Base-by-base conservation (phyloP, 2,888 invertebrate genomes). In the Eustalomyia histrio region DNA sequence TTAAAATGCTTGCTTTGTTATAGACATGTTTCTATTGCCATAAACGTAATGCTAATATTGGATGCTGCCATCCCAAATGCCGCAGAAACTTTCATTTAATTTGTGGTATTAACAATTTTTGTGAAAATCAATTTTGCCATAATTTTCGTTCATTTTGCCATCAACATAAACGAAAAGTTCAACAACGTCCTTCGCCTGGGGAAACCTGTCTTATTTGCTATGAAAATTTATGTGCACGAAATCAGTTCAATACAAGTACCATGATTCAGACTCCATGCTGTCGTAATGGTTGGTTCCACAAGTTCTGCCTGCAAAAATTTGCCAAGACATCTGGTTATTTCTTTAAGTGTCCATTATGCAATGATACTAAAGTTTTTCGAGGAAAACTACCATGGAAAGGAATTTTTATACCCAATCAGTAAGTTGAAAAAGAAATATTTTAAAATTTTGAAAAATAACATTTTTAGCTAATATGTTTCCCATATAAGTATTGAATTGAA, bases 341-440 rank as follows among this genome's bases (percentile, higher is more conserved):
- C 87, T 93, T 96, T 83, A 96, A 95, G 86, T 97, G 97, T 87
- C 97, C 97, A 0, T 90, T 96, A 0, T 97, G 95, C 85, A 96
- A 96, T 85, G 94, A 95, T 86, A 93, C 92, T 0, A 92, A 93
- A 0, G 93, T 94, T 87, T 87, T 94, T 17, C 80, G 84, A 1
- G 33, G 61, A 1, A 74, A 81, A 24, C 76, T 74, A 67, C 12
- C 58, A 0, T 88, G 91, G 0, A 93, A 92, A 87, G 97, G 97
- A 1, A 94, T 96, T 81, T 95, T 94, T 79, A 93, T 97, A 55
- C 97, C 97, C 0, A 94, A 96, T 85, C 93, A 94, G 95, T 96
- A 87, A 92, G 92, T 91, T 29, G n/a, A 1, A 14, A 10, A 1
- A 43, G 10, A 10, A 18, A 39, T 39, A n/a, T n/a, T n/a, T n/a